A percentile compares a stretch with the other conserved stretches of the same genome.
These are phyloP conservation scores for Cephus rjabovi DNA, from an alignment of 2,888 invertebrate species.

Conservation along the genomic window DNA sequence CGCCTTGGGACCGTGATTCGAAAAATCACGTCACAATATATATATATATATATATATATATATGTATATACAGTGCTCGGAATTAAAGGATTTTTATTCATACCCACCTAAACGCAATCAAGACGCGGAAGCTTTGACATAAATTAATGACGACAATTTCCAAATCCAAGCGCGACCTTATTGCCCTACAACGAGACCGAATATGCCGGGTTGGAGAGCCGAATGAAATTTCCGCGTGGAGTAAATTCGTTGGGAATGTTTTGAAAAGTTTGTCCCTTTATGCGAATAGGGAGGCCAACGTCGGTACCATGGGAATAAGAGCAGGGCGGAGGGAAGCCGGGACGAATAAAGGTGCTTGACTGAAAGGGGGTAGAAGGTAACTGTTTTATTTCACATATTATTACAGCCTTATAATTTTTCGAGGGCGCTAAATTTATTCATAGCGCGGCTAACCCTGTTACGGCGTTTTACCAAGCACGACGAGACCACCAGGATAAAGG, in stretches of 20 bases:
- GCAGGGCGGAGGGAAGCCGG: not conserved
- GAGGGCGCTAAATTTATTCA: slow-evolving; percentile 62
- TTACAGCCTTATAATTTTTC: slow-evolving; percentile 54
- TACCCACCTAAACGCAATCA: not conserved
- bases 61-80: not conserved
- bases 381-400: slow-evolving; percentile 39
- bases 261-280: slow-evolving; percentile 22
- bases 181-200: not conserved
- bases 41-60: not conserved
- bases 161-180: slow-evolving; percentile 1
- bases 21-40: no score
- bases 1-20: no score
- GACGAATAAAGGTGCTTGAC: not conserved
- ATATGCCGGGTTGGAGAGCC: not conserved
- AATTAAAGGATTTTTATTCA: not conserved
- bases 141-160: not conserved
- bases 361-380: slow-evolving; percentile 23
- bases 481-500: not conserved
- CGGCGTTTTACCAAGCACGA: slow-evolving; percentile 51
- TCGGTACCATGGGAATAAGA: not conserved
- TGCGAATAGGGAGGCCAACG: not conserved
- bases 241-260: slow-evolving; percentile 46
- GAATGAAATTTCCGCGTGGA: slow-evolving; percentile 46
- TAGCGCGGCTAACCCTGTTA: slow-evolving; percentile 61
- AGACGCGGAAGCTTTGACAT: not conserved